A percentile compares a stretch with the other conserved stretches of the same genome.
Evolutionary conservation across 1,140 invertebrate species (phyloP).

Genomic region (Megalonaias nervosa): DNA sequence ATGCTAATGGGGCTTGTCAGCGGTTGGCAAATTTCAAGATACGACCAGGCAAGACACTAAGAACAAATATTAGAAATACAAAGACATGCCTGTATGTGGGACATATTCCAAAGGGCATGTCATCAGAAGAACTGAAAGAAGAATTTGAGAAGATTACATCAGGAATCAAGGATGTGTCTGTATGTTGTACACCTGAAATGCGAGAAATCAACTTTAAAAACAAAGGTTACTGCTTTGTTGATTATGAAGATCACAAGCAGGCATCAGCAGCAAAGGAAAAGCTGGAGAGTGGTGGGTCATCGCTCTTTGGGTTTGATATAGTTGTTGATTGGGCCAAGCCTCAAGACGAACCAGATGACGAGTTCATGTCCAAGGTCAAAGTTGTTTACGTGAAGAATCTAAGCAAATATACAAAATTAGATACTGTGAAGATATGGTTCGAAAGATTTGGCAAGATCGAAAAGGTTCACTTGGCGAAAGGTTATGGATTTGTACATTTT

Average conservation of each 20-base stretch:
- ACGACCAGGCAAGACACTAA: neutral
- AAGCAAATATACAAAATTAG: constrained; percentile 71
- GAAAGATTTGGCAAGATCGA: constrained; percentile 59
- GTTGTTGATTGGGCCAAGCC: constrained; percentile 87
- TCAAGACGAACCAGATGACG: constrained; percentile 81
- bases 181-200: constrained; percentile 75
- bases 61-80: constrained; percentile 5
- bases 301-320: constrained; percentile 62
- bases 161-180: constrained; percentile 81
- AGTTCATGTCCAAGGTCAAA: constrained; percentile 78
- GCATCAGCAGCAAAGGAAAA: constrained; percentile 79
- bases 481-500: constrained; percentile 74
- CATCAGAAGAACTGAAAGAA: too few relatives aligned
- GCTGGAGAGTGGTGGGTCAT: constrained; percentile 3
- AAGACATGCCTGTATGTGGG: constrained; percentile 24
- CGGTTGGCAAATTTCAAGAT: too few relatives aligned
- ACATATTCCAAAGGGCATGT: too few relatives aligned
- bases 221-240: constrained; percentile 80
- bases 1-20: too few relatives aligned
- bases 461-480: constrained; percentile 71
- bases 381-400: constrained; percentile 74
- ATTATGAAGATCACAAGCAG: constrained; percentile 35
- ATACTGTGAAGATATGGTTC: constrained; percentile 66
- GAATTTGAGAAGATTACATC: constrained; percentile 48
- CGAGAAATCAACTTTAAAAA: constrained; percentile 77